Base-by-base conservation (phyloP, 2,797 vertebrate species). In the Myripristis murdjan region DNA sequence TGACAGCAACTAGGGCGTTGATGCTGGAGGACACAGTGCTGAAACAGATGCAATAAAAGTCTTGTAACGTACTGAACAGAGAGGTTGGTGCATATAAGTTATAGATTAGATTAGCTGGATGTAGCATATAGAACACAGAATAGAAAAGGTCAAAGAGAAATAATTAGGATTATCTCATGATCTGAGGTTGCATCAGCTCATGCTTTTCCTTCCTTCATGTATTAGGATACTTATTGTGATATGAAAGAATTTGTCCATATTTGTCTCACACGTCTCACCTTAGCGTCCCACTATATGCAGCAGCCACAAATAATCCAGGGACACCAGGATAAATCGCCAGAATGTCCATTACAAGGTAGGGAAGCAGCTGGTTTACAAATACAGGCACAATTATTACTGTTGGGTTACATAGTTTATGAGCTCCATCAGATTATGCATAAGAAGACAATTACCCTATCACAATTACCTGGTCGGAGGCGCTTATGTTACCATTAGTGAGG, bases 11-110 rank as follows among this genome's bases (percentile, higher is more conserved):
- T 1, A 96, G 88, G 23, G 95, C 95, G 6, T 96, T 96, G 72
- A 96, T 96, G 83, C 96, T 96, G 64, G 96, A 96, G 1, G 96
- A 96, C 59, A 96, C 96, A 0, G 96, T 96, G 89, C 96, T 96
- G 82, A 20, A 83, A 89, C 82, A 90, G 3, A 67, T 51, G 15
- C 10, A 77, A 65, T n/a, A 2, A 24, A n/a, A 35, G 47, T 6
- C 4, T 33, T 62, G n/a, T 73, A 18, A 77, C 52, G 53, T 35
- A 52, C 59, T 31, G 15, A 24, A 11, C 12, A 61, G 22, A 53
- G 66, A 37, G 8, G 8, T 4, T 20, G 16, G 33, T 26, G n/a
- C 7, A 47, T 46, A 39, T 31, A 22, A 65, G 59, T 10, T 23
- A 10, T 1, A 26, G 35, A 56, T 63, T 23, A 49, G 20, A 71